Evolutionary conservation across 1,140 invertebrate genomes (phyloP), one percentile per base, ranked within the genome.

Genomic region (Magallana angulata): DNA sequence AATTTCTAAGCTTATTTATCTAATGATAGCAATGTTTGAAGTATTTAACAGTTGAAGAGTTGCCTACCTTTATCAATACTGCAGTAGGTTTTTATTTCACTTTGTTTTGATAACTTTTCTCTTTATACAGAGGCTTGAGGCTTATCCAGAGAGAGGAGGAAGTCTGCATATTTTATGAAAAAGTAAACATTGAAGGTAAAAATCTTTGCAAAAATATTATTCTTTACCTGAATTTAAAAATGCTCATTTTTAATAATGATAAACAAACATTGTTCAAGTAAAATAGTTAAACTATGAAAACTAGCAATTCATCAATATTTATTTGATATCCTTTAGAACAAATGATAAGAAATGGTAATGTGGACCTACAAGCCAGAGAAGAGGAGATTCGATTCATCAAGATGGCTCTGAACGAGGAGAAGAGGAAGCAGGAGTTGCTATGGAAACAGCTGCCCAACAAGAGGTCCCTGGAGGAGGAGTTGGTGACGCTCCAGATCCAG

Each of bases 141-240:
- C 90, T 95, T 11, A 94, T 95, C 80, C 93, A 95, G 86, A 91
- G 93, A 89, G 94, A 94, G 91, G 94, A 94, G 88, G 95, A 95
- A 92, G 93, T 95, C 5, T 94, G 94, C 89, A 93, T 95, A 59
- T 94, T 95, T 87, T 94, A 94, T 91, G 94, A 94, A 91, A 94
- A 94, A 90, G 92, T 94, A 9, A 94, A 94, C 88, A 94, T 94
- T 84, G 94, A 95, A 92, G 93, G 94, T 94, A 90, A 89, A 90
- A 68, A 56, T 80, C 0, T 30, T 80, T 80, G 30, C 3, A 80
- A 80, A 80, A 16, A 2, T 12, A 12, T 4, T 80, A 18, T 30
- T 80, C 12, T 24, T 24, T 24, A 24, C 24, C 24, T 24, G 24
- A 24, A 24, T 24, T 24, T 24, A 24, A 24, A 24, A 24, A 24